These are phyloP conservation scores for Leucoraja erinaceus DNA, from an alignment of 2,113 vertebrate genomes.

Conservation along the genomic window DNA sequence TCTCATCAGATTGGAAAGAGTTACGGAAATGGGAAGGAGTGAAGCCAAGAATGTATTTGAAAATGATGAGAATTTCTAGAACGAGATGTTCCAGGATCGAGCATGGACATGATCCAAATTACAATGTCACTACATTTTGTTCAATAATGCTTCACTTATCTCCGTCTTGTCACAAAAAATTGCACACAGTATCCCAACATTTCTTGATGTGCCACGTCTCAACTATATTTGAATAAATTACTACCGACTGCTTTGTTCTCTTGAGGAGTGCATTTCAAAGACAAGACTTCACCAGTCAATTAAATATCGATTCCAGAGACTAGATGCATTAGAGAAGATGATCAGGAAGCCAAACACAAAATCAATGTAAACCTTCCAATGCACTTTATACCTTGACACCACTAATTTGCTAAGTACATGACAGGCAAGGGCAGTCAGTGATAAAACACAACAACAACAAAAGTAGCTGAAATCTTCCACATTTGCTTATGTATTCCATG, in stretches of 20 bases:
- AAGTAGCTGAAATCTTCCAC: not conserved
- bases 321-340: not conserved
- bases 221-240: not conserved
- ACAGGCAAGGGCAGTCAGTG: not conserved
- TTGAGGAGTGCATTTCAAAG: not conserved
- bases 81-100: no score
- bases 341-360: not conserved
- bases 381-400: not conserved
- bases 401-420: not conserved
- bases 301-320: not conserved
- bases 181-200: not conserved
- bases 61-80: no score
- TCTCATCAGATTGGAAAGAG: no score
- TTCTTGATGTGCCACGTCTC: not conserved
- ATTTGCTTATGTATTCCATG: not conserved
- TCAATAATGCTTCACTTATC: no score
- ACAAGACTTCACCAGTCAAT: not conserved
- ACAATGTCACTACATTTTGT: no score
- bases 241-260: not conserved
- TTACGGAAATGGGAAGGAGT: no score
- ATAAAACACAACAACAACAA: not conserved
- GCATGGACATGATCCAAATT: no score
- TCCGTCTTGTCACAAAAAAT: not conserved
- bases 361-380: not conserved
- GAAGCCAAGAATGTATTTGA: no score